Evolutionary conservation across 1,140 invertebrate species (phyloP), one percentile per base, ranked within the genome.

Genomic region (Acromyrmex heyeri): DNA sequence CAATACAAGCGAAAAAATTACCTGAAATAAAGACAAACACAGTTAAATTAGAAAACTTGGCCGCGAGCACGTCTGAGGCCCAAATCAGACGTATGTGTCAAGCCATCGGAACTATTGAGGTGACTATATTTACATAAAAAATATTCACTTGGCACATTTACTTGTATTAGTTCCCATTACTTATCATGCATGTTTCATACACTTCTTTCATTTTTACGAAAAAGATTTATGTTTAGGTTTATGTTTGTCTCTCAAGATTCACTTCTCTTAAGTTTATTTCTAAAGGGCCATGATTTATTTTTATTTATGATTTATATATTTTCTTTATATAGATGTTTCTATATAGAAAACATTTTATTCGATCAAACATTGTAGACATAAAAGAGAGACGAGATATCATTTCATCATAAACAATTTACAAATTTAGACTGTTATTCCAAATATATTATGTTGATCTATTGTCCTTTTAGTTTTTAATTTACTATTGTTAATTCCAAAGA

Each of bases 21-120:
- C 76, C 90, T 12, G 87, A 91, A 24, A 86, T 93, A 16, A 94
- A 95, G 64, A 95, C 95, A 2, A 95, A 95, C 50, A 92, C 94
- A 2, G 95, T 96, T 24, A 93, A 93, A 62, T 92, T 96, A 59
- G 96, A 96, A 85, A 96, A 96, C 93, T 91, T 96, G 55, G 95
- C 96, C 53, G 95, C 95, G 8, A 95, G 95, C 78, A 96, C 95
- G 6, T 94, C 95, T 6, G 95, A 96, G 87, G 86, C 93, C 30
- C 95, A 96, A 89, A 94, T 96, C 70, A 93, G 95, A 65, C 94
- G 95, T 86, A 95, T 96, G 94, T 96, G 96, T 92, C 94, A 95
- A 91, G 94, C 95, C 87, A 95, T 96, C 81, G 96, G 96, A 79
- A 95, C 92, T 50, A 93, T 96, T 67, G 95, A 96, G 96, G 96